These are phyloP conservation scores for Macrophya alboannulata DNA, from an alignment of 2,888 invertebrate genomes.

Conservation along the genomic window DNA sequence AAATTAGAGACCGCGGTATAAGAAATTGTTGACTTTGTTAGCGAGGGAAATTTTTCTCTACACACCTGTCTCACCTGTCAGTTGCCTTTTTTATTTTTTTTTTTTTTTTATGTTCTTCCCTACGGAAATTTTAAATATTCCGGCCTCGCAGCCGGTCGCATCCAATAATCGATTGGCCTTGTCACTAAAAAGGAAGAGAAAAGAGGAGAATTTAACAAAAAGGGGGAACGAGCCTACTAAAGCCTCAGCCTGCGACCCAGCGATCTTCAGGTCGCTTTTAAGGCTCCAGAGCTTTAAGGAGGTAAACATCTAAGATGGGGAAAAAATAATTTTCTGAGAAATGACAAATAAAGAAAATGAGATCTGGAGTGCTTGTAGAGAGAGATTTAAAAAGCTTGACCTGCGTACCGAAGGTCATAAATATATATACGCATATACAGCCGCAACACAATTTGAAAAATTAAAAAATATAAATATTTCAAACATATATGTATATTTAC, in stretches of 20 bases:
- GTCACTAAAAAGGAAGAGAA: constrained; percentile 38
- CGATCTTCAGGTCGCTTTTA: constrained; percentile 23
- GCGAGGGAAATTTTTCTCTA: background rate
- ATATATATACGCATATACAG: background rate
- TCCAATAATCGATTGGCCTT: constrained; percentile 51
- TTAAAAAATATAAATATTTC: background rate
- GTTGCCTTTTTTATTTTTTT: background rate
- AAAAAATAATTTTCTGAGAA: constrained; percentile 44
- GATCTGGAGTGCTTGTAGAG: background rate
- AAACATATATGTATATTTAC: no score
- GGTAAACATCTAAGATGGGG: constrained; percentile 48
- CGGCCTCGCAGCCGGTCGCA: constrained; percentile 9
- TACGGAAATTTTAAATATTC: background rate
- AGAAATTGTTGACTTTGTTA: constrained; percentile 22
- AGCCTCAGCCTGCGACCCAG: background rate
- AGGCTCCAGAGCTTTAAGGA: constrained; percentile 25
- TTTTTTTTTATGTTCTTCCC: background rate
- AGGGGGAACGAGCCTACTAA: background rate
- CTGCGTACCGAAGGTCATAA: background rate
- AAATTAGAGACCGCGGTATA: background rate
- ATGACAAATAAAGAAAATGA: background rate
- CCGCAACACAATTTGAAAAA: background rate
- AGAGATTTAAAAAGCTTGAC: constrained; percentile 3
- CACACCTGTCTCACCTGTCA: constrained; percentile 28
- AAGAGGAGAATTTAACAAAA: constrained; percentile 4